Evolutionary conservation across 1,140 invertebrate species (phyloP).

Genomic region (Riptortus pedestris): DNA sequence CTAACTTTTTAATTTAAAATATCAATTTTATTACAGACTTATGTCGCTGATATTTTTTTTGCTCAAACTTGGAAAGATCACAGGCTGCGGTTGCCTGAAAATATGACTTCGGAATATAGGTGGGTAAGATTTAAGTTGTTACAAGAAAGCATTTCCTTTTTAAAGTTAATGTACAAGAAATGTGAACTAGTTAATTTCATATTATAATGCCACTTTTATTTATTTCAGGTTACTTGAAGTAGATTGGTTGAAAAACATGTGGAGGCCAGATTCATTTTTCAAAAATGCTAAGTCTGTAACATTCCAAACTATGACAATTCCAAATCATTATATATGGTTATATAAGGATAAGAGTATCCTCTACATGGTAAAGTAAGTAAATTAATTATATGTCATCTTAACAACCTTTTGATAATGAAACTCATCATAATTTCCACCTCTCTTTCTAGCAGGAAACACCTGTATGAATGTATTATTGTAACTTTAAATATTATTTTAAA

Average conservation of each 20-base stretch:
- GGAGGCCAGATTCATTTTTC: constrained; percentile 80
- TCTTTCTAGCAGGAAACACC: no score
- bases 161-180: neutral
- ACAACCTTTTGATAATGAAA: constrained; percentile 1
- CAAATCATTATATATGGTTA: constrained; percentile 81
- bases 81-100: constrained; percentile 71
- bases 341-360: constrained; percentile 80
- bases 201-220: neutral
- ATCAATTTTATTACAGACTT: constrained; percentile 50
- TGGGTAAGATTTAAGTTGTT: constrained; percentile 32
- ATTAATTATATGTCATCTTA: constrained; percentile 13
- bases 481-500: no score
- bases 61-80: constrained; percentile 86
- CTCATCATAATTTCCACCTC: no score
- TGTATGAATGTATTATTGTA: no score
- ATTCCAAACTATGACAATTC: constrained; percentile 87
- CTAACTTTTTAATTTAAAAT: no score
- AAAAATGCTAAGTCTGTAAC: constrained; percentile 85
- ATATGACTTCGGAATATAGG: constrained; percentile 84
- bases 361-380: constrained; percentile 75
- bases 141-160: neutral
- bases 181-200: neutral
- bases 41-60: constrained; percentile 83
- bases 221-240: constrained; percentile 61
- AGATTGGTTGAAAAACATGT: constrained; percentile 82